Evolutionary conservation across 1,140 invertebrate species (phyloP).

Genomic region (Bombyx mandarina): DNA sequence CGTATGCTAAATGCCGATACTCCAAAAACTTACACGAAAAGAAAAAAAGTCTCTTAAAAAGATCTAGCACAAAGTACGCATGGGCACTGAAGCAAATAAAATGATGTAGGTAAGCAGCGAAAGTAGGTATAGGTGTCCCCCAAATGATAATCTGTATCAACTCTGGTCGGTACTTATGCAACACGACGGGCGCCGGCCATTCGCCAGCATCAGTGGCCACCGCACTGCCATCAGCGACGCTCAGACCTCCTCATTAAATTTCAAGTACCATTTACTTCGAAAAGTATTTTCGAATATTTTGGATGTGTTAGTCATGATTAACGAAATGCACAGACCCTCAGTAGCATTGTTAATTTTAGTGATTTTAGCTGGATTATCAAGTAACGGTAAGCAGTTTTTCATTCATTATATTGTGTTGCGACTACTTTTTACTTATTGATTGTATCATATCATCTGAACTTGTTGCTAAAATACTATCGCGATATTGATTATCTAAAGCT

Average conservation of each 20-base stretch:
- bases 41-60: neutral
- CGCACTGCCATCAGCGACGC: slow-evolving; percentile 26
- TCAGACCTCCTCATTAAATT: slow-evolving; percentile 6
- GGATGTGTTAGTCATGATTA: neutral
- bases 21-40: too few species aligned
- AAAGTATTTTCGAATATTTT: neutral
- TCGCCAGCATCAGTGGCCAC: slow-evolving; percentile 40
- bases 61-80: slow-evolving; percentile 1
- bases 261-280: slow-evolving; percentile 1
- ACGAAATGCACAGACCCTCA: slow-evolving; percentile 17
- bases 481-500: too few species aligned
- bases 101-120: slow-evolving; percentile 38
- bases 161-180: slow-evolving; percentile 56
- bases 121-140: slow-evolving; percentile 59
- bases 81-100: slow-evolving; percentile 10
- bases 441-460: too few species aligned
- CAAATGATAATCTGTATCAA: slow-evolving; percentile 68
- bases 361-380: slow-evolving; percentile 22
- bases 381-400: slow-evolving; percentile 27
- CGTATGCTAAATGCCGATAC: too few species aligned
- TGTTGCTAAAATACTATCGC: too few species aligned
- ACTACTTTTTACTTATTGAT: neutral
- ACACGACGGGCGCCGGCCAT: slow-evolving; percentile 33
- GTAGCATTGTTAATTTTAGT: slow-evolving; percentile 6
- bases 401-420: neutral